phyloP scores from a whole-genome alignment of 2,888 invertebrate genomes.

The Apodemia zela region DNA sequence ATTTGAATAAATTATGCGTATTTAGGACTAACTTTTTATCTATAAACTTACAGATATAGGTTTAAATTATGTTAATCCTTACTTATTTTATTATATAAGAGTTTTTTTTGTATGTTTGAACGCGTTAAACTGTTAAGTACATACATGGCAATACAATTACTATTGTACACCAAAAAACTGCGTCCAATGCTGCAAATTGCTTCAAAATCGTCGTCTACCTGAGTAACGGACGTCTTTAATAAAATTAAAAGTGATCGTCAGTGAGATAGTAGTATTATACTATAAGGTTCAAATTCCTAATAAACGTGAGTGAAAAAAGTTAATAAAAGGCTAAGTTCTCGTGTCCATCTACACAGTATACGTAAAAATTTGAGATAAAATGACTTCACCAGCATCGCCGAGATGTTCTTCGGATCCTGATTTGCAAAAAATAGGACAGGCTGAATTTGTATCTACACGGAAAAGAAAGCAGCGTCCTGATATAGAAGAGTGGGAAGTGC shows the following conservation, averaged over 20 bases:
- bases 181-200: too few relatives aligned
- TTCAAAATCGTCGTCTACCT: too few relatives aligned
- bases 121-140: too few relatives aligned
- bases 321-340: neutral
- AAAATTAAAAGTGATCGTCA: neutral
- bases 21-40: neutral
- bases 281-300: neutral
- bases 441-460: neutral
- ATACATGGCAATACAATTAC: too few relatives aligned
- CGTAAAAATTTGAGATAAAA: neutral
- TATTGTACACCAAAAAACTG: too few relatives aligned
- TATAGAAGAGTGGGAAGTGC: neutral
- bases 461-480: constrained; percentile 2
- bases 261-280: neutral
- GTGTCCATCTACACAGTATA: neutral
- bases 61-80: neutral
- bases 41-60: neutral
- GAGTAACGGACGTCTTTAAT: neutral
- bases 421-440: neutral
- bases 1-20: constrained; percentile 1
- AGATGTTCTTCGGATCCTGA: constrained; percentile 5
- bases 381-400: neutral
- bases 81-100: neutral
- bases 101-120: neutral
- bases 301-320: neutral